Evolutionary conservation across 2,888 invertebrate species (phyloP), one percentile per base, ranked within the genome.

Genomic region (Stenoptilia bipunctidactyla): DNA sequence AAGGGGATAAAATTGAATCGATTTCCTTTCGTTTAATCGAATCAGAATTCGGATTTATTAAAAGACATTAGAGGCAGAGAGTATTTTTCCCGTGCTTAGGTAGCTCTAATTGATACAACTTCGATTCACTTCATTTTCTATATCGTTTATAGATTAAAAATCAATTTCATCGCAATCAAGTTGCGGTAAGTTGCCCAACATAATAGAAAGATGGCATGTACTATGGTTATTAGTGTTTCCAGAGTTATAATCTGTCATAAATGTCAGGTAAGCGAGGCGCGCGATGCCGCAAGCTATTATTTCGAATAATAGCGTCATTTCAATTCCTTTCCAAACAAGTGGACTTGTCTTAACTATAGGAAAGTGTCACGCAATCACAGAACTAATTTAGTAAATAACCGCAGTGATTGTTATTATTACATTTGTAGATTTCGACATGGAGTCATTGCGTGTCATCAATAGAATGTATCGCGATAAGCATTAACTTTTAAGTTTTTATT

Each of bases 131-230:
- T 20, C 8, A 8, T 20, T 20, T 20, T 8, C 20, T 5, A 8
- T 20, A 20, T 20, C 20, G 30, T n/a, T 12, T n/a, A 30, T 30
- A 30, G 12, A 30, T 39, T 40, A 49, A 42, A 45, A 42, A 45
- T 46, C 47, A 40, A 55, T 58, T 55, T 55, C 52, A 58, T 65
- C 61, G 14, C 53, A 61, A 58, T 65, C 61, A 61, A 59, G 54
- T 61, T 53, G 59, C 56, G 63, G 59, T 20, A 5, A 20, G 20
- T 70, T 70, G 53, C 66, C 62, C 61, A 63, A 68, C 56, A 58
- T 79, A 79, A 77, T 79, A 79, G 71, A 72, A 69, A 74, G 66
- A 76, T 79, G 63, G 77, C 80, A 77, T 79, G 80, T 56, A 59
- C 51, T 45, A 47, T 50, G 58, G 69, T 72, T 74, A 76, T 76